phyloP scores from a whole-genome alignment of 2,113 vertebrate genomes.

The Danio rerio region DNA sequence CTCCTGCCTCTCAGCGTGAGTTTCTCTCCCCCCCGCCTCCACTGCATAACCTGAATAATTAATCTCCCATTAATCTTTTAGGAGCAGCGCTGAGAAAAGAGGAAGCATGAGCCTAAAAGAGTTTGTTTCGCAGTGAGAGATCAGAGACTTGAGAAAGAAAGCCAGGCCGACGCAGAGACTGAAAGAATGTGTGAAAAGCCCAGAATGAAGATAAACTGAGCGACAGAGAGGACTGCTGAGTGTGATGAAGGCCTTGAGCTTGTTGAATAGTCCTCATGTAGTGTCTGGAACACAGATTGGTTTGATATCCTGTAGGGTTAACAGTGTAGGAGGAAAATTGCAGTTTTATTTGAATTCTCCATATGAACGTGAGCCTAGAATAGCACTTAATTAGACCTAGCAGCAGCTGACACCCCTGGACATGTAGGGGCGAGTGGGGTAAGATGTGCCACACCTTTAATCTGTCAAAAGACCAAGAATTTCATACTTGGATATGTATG shows the following conservation, averaged over 20 bases:
- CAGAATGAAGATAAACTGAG: constrained; percentile 23
- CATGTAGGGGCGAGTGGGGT: background rate
- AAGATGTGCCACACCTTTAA: background rate
- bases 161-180: background rate
- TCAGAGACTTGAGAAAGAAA: constrained; percentile 23
- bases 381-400: background rate
- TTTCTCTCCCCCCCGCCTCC: constrained; percentile 52
- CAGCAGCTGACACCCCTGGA: background rate
- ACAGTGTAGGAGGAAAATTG: background rate
- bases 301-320: constrained; percentile 16
- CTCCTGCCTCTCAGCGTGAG: constrained; percentile 46
- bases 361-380: background rate
- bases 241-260: background rate
- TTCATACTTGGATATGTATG: background rate
- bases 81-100: constrained; percentile 48
- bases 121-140: constrained; percentile 57
- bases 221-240: constrained; percentile 1
- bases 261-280: background rate
- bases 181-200: background rate
- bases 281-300: constrained; percentile 3
- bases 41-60: constrained; percentile 74
- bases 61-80: constrained; percentile 75
- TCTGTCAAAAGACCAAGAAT: background rate
- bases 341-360: background rate
- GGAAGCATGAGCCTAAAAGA: constrained; percentile 60